Conservation (phyloP, 2,888 invertebrate species). For the Synanthedon andrenaeformis region DNA sequence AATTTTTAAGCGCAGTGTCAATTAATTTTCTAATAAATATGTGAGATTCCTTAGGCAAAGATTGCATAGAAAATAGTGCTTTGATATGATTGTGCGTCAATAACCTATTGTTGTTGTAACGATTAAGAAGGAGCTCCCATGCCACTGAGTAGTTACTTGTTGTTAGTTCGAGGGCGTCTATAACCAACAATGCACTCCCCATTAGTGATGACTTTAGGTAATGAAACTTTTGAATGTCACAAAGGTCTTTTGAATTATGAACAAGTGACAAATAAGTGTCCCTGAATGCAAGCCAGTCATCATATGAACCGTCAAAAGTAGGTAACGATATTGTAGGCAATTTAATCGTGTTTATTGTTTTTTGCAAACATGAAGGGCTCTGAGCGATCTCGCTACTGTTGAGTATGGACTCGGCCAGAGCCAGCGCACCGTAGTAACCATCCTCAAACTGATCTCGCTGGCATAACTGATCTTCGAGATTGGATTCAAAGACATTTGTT, state of each 20-base stretch:
- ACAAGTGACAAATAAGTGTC: constrained; percentile 4
- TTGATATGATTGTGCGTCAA: not conserved
- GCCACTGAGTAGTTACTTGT: not conserved
- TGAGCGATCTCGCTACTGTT: too few relatives aligned
- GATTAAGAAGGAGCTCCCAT: not conserved
- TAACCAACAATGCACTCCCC: not conserved
- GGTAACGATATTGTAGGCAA: constrained; percentile 4
- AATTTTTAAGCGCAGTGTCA: too few relatives aligned
- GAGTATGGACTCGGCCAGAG: too few relatives aligned
- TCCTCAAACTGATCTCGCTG: too few relatives aligned
- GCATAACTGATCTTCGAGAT: too few relatives aligned
- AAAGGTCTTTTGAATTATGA: not conserved
- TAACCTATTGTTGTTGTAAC: not conserved
- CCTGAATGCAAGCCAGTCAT: constrained; percentile 5
- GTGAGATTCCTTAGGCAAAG: too few relatives aligned
- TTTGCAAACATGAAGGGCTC: too few relatives aligned
- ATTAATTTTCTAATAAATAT: too few relatives aligned
- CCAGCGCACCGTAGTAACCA: too few relatives aligned
- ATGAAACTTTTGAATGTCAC: not conserved
- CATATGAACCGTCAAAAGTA: constrained; percentile 5
- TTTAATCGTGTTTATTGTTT: not conserved
- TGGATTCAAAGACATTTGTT: too few relatives aligned
- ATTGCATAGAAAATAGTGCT: not conserved
- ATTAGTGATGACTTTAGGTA: not conserved
- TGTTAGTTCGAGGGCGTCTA: not conserved